A percentile compares a stretch with the other conserved stretches of the same genome.
Conservation (phyloP, 2,113 vertebrate genomes). For the Carettochelys insculpta region DNA sequence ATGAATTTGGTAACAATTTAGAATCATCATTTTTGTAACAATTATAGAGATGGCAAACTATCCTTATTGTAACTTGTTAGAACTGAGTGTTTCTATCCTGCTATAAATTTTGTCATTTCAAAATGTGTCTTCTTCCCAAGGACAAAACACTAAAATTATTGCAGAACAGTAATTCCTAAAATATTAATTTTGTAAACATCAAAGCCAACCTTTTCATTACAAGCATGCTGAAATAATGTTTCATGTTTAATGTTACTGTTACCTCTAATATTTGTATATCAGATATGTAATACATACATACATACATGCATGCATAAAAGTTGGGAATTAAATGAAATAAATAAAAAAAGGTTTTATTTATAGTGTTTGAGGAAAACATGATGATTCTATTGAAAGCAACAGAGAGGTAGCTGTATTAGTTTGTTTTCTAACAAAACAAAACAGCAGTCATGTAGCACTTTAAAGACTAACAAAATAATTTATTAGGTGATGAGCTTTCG, state of each 20-base stretch:
- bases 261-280: neutral
- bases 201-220: neutral
- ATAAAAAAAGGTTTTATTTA: neutral
- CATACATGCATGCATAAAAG: too few species aligned
- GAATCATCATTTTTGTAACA: too few species aligned
- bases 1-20: too few species aligned
- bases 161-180: neutral
- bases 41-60: too few species aligned
- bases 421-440: too few species aligned
- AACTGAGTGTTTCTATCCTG: neutral
- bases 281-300: neutral
- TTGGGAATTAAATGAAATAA: neutral
- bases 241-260: too few species aligned
- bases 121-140: neutral
- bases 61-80: neutral
- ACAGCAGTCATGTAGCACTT: too few species aligned
- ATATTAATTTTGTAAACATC: neutral
- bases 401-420: too few species aligned
- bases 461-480: too few species aligned
- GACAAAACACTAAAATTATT: neutral
- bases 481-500: too few species aligned
- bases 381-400: too few species aligned
- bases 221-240: neutral
- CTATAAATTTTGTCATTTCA: neutral
- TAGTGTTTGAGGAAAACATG: neutral